Percentiles rank a stretch among this genome's conserved stretches.
Conservation (phyloP, 2,888 invertebrate species). For the Lottia gigantea region DNA sequence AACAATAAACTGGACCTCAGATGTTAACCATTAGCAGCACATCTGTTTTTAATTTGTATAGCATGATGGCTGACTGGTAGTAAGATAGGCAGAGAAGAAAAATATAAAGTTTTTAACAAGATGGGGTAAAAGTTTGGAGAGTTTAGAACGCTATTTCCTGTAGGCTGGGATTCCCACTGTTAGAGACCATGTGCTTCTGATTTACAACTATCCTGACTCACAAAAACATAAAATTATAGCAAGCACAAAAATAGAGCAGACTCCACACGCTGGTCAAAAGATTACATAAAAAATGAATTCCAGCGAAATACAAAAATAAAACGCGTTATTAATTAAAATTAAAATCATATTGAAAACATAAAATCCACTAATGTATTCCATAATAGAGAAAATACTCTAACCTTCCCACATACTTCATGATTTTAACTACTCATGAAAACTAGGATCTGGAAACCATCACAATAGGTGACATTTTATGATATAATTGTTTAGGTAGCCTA, state of each 20-base stretch:
- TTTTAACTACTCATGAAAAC: too few species aligned
- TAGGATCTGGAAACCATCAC: too few species aligned
- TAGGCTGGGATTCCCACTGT: constrained; percentile 4
- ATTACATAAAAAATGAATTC: not conserved
- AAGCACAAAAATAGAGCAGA: not conserved
- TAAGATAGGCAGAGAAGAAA: not conserved
- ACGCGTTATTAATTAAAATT: too few species aligned
- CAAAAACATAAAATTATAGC: not conserved
- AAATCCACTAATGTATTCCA: too few species aligned
- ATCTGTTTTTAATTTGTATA: constrained; percentile 9
- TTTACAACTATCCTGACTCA: constrained; percentile 1
- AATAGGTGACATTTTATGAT: too few species aligned
- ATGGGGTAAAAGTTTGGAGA: not conserved
- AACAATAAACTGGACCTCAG: constrained; percentile 3
- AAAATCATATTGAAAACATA: too few species aligned
- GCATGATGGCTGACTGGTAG: constrained; percentile 3
- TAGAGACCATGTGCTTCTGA: not conserved
- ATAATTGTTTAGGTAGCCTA: too few species aligned
- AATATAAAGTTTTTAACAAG: not conserved
- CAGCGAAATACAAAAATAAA: too few species aligned
- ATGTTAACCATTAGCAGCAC: constrained; percentile 1
- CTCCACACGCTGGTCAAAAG: not conserved
- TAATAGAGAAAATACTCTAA: too few species aligned
- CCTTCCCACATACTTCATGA: too few species aligned
- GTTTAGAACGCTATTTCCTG: constrained; percentile 7